These are phyloP conservation scores for Pherbina coryleti DNA, from an alignment of 2,888 invertebrate species.

Conservation along the genomic window DNA sequence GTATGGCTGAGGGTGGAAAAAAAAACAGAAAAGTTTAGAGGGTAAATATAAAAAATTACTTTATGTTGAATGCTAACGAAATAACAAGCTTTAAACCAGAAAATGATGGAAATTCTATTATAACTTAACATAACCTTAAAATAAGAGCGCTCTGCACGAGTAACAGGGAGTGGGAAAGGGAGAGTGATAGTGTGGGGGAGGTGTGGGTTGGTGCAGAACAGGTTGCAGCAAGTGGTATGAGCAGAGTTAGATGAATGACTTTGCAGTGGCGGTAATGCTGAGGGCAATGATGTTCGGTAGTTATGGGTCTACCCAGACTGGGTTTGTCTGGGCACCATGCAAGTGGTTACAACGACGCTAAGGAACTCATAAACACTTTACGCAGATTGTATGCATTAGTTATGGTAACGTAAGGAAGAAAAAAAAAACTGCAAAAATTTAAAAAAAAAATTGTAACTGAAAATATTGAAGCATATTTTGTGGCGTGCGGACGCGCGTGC, in stretches of 20 bases:
- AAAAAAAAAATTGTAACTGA: background rate
- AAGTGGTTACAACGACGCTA: background rate
- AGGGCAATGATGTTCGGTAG: background rate
- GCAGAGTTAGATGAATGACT: background rate
- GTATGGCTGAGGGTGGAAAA: no score
- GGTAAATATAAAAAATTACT: background rate
- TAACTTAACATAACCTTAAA: background rate
- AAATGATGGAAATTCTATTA: slow-evolving; percentile 26
- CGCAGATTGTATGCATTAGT: slow-evolving; percentile 28
- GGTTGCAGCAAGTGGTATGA: background rate
- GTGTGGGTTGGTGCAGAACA: no score
- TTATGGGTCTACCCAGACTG: background rate
- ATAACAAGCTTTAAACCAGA: slow-evolving; percentile 16
- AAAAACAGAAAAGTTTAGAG: background rate
- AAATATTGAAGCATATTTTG: slow-evolving; percentile 31
- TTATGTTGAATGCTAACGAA: background rate
- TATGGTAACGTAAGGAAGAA: slow-evolving; percentile 17
- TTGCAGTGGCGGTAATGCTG: background rate
- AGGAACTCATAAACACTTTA: slow-evolving; percentile 32
- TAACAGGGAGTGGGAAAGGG: background rate
- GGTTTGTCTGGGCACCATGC: background rate
- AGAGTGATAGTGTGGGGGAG: background rate
- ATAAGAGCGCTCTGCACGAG: no score
- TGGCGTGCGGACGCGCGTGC: slow-evolving; percentile 16
- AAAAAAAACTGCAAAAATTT: no score